Percentiles rank a stretch among this genome's conserved stretches.
These are phyloP conservation scores for Cheilosia soror DNA, from an alignment of 2,888 invertebrate genomes.

Conservation along the genomic window DNA sequence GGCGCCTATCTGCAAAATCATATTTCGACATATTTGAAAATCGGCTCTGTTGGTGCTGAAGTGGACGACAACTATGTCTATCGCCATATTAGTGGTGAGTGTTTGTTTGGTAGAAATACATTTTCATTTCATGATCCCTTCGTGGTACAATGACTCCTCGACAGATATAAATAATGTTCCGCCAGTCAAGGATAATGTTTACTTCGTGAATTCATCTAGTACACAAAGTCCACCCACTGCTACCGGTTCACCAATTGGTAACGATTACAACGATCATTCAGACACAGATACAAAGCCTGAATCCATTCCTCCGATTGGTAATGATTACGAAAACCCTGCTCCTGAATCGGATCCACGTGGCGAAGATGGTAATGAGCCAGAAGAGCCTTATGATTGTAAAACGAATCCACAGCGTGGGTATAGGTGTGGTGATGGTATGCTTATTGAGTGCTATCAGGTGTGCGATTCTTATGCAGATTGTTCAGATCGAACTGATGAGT, in stretches of 20 bases:
- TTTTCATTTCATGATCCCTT: not conserved
- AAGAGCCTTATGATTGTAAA: constrained; percentile 59
- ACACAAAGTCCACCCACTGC: constrained; percentile 40
- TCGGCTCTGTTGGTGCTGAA: constrained; percentile 78
- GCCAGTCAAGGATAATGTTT: constrained; percentile 36
- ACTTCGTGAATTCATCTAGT: constrained; percentile 28
- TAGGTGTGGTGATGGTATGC: constrained; percentile 86
- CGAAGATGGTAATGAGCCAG: not conserved
- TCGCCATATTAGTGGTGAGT: constrained; percentile 79
- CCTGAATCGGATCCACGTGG: not conserved
- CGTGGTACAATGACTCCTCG: constrained; percentile 23
- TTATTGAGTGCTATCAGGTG: constrained; percentile 85
- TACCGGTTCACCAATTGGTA: not conserved
- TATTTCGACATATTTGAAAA: constrained; percentile 72
- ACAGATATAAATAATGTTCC: constrained; percentile 59
- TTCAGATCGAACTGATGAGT: constrained; percentile 87
- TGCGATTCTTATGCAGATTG: constrained; percentile 86
- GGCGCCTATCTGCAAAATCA: constrained; percentile 55
- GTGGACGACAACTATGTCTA: constrained; percentile 78
- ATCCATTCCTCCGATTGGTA: not conserved
- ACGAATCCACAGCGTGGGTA: constrained; percentile 84
- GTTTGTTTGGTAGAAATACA: not conserved
- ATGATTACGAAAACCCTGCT: constrained; percentile 10
- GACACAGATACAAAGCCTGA: too few relatives aligned
- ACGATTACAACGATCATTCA: constrained; percentile 26